phyloP scores from a whole-genome alignment of 2,888 invertebrate species.

The Chalcosyrphus nemorum region DNA sequence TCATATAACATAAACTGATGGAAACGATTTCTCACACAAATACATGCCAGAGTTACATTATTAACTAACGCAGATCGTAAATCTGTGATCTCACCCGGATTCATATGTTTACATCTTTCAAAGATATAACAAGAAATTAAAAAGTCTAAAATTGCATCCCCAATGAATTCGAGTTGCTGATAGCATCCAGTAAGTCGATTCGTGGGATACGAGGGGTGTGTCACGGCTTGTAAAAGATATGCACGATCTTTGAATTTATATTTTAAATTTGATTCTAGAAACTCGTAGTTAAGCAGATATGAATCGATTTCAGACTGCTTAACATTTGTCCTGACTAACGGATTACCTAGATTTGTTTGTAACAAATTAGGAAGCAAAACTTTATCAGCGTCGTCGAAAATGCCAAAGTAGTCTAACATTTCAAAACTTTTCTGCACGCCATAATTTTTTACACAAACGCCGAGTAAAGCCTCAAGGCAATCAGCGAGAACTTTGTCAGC shows the following conservation, averaged over 20 bases:
- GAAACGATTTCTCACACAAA: constrained; percentile 92
- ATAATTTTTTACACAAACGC: constrained; percentile 86
- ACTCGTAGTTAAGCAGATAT: constrained; percentile 81
- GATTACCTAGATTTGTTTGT: constrained; percentile 75
- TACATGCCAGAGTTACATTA: constrained; percentile 96
- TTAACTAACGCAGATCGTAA: constrained; percentile 97
- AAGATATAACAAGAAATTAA: constrained; percentile 93
- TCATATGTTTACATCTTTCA: constrained; percentile 87
- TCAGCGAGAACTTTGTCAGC: constrained; percentile 89
- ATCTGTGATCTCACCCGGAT: constrained; percentile 95
- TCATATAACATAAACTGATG: constrained; percentile 88
- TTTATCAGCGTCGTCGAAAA: constrained; percentile 83
- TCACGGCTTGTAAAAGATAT: constrained; percentile 94
- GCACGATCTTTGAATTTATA: constrained; percentile 92
- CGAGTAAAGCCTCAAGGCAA: constrained; percentile 90
- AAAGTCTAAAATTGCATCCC: constrained; percentile 96
- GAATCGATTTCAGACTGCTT: constrained; percentile 82
- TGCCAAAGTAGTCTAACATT: constrained; percentile 86
- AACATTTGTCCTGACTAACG: constrained; percentile 79
- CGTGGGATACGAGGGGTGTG: constrained; percentile 93
- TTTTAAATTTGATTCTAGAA: constrained; percentile 86
- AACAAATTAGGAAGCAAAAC: constrained; percentile 78
- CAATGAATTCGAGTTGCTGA: constrained; percentile 94
- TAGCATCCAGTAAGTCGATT: constrained; percentile 94
- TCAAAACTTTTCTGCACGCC: constrained; percentile 82